Percentiles rank a stretch among this genome's conserved stretches.
phyloP scores from a whole-genome alignment of 2,113 vertebrate species.

The Anolis carolinensis region DNA sequence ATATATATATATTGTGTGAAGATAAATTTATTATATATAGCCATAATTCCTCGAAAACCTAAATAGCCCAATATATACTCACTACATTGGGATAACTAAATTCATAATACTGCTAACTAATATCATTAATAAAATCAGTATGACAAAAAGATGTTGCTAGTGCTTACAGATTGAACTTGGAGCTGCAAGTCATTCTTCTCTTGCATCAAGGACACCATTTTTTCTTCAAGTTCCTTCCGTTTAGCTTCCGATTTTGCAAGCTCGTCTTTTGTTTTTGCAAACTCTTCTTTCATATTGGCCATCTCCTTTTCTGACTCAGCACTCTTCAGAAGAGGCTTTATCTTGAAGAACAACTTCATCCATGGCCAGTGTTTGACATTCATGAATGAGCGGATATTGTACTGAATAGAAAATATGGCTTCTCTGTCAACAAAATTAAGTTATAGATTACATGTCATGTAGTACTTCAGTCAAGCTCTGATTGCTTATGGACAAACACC shows the following conservation, averaged over 20 bases:
- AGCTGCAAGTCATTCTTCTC: conserved; percentile 89
- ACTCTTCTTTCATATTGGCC: conserved; percentile 84
- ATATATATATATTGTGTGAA: neutral
- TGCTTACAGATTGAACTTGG: conserved; percentile 86
- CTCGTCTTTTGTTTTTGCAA: conserved; percentile 79
- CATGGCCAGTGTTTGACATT: conserved; percentile 85
- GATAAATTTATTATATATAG: neutral
- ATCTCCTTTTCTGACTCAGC: conserved; percentile 89
- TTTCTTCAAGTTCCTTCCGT: conserved; percentile 84
- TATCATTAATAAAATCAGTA: neutral
- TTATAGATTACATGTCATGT: neutral
- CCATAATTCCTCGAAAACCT: neutral
- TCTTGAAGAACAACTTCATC: conserved; percentile 83
- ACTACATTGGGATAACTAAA: neutral
- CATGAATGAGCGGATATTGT: conserved; percentile 86
- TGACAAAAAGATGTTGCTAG: accelerated
- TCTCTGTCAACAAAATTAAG: conserved; percentile 70
- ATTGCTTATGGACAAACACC: neutral
- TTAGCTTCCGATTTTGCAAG: conserved; percentile 80
- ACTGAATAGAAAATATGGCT: conserved; percentile 84
- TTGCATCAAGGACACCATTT: conserved; percentile 83
- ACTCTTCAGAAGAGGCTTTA: conserved; percentile 87
- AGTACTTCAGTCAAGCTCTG: neutral
- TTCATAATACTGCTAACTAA: neutral
- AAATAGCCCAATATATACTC: neutral